Evolutionary conservation across 2,888 invertebrate genomes (phyloP), one percentile per base, ranked within the genome.

Genomic region (Scotopteryx bipunctaria): DNA sequence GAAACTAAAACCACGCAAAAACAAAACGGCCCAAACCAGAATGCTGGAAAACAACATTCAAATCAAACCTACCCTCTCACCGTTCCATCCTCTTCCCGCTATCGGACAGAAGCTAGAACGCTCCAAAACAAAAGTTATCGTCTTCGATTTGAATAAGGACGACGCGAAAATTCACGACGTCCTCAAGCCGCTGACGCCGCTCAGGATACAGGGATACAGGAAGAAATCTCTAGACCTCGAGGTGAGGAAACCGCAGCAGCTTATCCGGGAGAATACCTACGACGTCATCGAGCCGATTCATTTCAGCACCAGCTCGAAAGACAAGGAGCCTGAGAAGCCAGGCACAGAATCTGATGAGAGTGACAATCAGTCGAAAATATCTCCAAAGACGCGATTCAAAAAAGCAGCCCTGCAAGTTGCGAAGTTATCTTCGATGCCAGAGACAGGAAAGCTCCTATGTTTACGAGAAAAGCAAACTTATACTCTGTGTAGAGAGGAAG

Each of bases 51-150:
- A 81, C 67, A 80, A 87, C 16, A 67, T 83, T 5, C 73, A 78
- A 3, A 64, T 84, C 48, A 88, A 89, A 65, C 72, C 83, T 0
- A 71, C 70, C 8, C 64, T 91, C 0, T 86, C 91, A 0, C 90
- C 90, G 0, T 91, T 91, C 71, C 83, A 82, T 19, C 91, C 91
- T 0, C 76, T 91, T 3, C 91, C 91, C 0, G 91, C 90, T 4
- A 91, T 91, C 50, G 88, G 89, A 17, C 81, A 89, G 64, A 83
- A 79, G 48, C 64, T 76, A 1, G 82, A 79, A 23, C 73, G 73
- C 35, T 64, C 78, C 6, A 82, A 82, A 49, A 81, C 88, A 1
- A 88, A 89, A 78, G 76, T 89, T 2, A 83, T 89, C 2, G 72
- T 89, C 17, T 83, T 88, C 55, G 83, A 89, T 60, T 57, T 89